Evolutionary conservation across 2,113 vertebrate species (phyloP).

Genomic region (Percina caprodes): DNA sequence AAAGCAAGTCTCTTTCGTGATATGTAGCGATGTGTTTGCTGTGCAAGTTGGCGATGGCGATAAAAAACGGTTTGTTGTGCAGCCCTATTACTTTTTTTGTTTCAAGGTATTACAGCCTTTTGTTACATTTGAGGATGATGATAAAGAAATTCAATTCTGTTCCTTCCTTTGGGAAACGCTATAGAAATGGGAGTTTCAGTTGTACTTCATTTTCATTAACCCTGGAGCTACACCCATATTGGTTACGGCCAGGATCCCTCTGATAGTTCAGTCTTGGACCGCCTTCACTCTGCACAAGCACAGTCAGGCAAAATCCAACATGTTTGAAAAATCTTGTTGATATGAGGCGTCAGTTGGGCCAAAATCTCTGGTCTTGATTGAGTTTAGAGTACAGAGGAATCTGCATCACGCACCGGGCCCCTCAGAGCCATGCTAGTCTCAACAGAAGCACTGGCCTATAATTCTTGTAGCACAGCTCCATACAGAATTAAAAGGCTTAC

Average conservation of each 20-base stretch:
- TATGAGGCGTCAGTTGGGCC: slow-evolving; percentile 20
- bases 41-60: too few relatives aligned
- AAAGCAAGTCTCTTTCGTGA: too few relatives aligned
- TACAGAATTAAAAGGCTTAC: slow-evolving; percentile 3
- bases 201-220: neutral
- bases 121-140: neutral
- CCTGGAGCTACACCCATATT: slow-evolving; percentile 2
- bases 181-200: neutral
- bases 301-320: slow-evolving; percentile 56
- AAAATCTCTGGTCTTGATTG: slow-evolving; percentile 7
- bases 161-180: neutral
- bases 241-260: slow-evolving; percentile 27
- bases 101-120: neutral
- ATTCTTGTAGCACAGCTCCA: slow-evolving; percentile 2
- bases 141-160: neutral
- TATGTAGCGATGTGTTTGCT: too few relatives aligned
- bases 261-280: neutral
- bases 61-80: too few relatives aligned
- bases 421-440: slow-evolving; percentile 11
- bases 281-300: slow-evolving; percentile 26
- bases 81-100: neutral
- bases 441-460: slow-evolving; percentile 35
- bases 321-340: slow-evolving; percentile 19
- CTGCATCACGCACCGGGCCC: neutral
- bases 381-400: slow-evolving; percentile 11